Evolutionary conservation across 1,140 invertebrate genomes (phyloP), one percentile per base, ranked within the genome.

Genomic region (Melanaphis sacchari): DNA sequence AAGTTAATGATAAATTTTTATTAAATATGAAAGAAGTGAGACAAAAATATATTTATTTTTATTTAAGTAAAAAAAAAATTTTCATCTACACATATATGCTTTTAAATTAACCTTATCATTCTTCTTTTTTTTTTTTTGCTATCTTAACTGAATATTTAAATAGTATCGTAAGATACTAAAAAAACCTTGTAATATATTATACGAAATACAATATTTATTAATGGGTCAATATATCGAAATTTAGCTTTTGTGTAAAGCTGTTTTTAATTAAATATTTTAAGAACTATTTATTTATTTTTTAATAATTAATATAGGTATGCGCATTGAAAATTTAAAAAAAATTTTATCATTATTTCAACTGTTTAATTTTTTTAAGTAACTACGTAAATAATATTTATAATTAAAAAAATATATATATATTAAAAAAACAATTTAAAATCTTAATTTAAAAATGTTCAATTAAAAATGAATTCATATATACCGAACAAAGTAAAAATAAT

Each of bases 381-480:
- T 81, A 22, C n/a, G 76, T 81, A 81, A 81, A 81, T 81, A 81
- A 81, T 81, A 81, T 38, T 81, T 81, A 38, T 81, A 81, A 81
- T 81, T 81, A 81, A 81, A 81, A 81, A 49, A 81, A 81, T 18
- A 76, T n/a, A n/a, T n/a, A n/a, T n/a, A n/a, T n/a, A n/a, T n/a
- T n/a, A 59, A 66, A n/a, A 66, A 66, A 31, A 31, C 59, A 66
- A 66, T 66, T 66, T 31, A 66, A 66, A 66, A 66, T 66, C 59
- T 31, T 81, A 38, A 81, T 81, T 81, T 81, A 81, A 81, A 81
- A 81, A 81, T 36, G 18, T 81, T 81, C 76, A 38, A 36, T 81
- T 81, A 81, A 81, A 81, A 81, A 36, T 81, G 38, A 81, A 38
- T 81, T 81, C 15, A 81, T 81, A 81, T 81, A n/a, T n/a, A 81